A percentile compares a stretch with the other conserved stretches of the same genome.
phyloP scores from a whole-genome alignment of 1,140 invertebrate species.

The Phymorhynchus buccinoides region DNA sequence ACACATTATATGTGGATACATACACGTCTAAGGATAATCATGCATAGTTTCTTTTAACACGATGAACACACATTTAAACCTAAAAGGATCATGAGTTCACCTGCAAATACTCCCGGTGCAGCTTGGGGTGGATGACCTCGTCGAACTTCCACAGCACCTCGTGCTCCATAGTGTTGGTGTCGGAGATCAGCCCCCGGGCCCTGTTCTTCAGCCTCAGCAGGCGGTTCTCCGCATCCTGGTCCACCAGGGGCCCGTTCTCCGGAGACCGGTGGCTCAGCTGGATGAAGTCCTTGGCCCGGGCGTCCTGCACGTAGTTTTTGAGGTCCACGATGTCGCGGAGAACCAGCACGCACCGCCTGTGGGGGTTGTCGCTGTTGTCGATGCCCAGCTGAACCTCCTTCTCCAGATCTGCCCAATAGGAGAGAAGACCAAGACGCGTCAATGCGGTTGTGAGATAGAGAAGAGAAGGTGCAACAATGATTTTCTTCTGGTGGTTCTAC shows the following conservation, averaged over 20 bases:
- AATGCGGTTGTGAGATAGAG: too few relatives aligned
- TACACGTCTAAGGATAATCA: too few relatives aligned
- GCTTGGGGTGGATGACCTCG: conserved; percentile 64
- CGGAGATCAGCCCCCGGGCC: conserved; percentile 46
- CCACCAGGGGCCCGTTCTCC: background rate
- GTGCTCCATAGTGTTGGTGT: conserved; percentile 56
- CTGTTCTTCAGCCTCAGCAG: conserved; percentile 57
- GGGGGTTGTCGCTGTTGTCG: conserved; percentile 51
- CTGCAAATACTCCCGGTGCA: conserved; percentile 66
- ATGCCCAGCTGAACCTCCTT: conserved; percentile 57
- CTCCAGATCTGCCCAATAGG: conserved; percentile 68
- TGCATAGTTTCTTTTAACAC: too few relatives aligned
- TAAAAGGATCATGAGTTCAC: too few relatives aligned
- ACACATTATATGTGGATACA: too few relatives aligned
- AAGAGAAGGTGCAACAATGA: too few relatives aligned
- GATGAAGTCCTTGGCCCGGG: conserved; percentile 55
- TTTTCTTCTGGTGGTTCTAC: too few relatives aligned
- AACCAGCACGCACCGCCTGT: conserved; percentile 58
- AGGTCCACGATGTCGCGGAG: conserved; percentile 66
- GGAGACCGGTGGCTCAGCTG: conserved; percentile 47
- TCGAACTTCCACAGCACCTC: conserved; percentile 69
- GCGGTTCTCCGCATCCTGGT: conserved; percentile 43
- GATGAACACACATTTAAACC: too few relatives aligned
- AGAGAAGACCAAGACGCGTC: too few relatives aligned
- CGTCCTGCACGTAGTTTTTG: conserved; percentile 67